Base-by-base conservation (phyloP, 2,888 invertebrate species). In the Melipona beecheii region DNA sequence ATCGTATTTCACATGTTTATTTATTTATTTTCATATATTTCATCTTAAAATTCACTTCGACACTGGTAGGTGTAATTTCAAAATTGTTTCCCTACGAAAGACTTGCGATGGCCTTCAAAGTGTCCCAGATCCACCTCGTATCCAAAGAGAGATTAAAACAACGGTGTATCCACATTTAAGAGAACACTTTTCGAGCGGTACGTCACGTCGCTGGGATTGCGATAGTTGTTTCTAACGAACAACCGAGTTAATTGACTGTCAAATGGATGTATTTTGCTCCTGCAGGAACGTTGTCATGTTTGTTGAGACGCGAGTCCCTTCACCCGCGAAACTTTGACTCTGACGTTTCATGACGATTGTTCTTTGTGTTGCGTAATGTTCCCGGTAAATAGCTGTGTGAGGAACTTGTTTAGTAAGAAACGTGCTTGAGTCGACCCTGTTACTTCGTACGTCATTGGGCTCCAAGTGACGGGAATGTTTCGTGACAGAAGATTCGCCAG, bases 301-400 rank as follows among this genome's bases (percentile, higher is more conserved):
- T 81, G 56, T 76, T 80, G 76, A 76, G 65, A 76, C 58, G 43
- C 54, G 58, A 13, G 19, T 58, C n/a, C 9, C 43, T 43, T 2
- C 36, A 43, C 15, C 27, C 21, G 17, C 27, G 52, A 62, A 77
- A 77, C 60, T 77, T 56, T 49, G 74, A 52, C 24, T 82, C 66
- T 13, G 70, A 36, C n/a, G 71, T 19, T 71, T 65, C 54, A n/a
- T 27, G 27, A 27, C 27, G 60, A 75, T 71, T 82, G 77, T 36
- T 66, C 49, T 43, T 54, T n/a, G 60, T 31, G 64, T 52, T 58
- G 21, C 21, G 13, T 31, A 74, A 80, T 64, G 21, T 49, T 74
- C 0, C 58, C 27, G 31, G 21, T n/a, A 19, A 66, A 58, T 49
- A 19, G 31, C 4, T 0, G 21, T 0, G 21, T 13, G 1, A 11